Evolutionary conservation across 2,113 vertebrate genomes (phyloP).

Genomic region (Panurus biarmicus): DNA sequence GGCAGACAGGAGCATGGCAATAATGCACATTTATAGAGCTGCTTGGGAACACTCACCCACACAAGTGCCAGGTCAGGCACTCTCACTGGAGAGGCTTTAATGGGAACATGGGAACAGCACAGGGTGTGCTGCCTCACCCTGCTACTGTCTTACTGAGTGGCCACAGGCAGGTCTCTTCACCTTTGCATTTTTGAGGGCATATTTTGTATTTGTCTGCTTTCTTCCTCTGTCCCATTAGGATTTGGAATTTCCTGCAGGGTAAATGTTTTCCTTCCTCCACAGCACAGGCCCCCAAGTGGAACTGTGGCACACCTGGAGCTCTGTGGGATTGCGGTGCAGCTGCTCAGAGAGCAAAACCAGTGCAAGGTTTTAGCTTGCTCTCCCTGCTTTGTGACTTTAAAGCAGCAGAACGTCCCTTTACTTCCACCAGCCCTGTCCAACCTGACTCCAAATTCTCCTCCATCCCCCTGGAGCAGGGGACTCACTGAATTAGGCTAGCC

Average conservation of each 20-base stretch:
- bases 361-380: neutral
- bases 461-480: neutral
- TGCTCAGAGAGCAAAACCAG: neutral
- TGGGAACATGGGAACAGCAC: neutral
- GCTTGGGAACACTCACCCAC: neutral
- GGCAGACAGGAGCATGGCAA: neutral
- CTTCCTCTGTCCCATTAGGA: neutral
- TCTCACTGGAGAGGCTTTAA: neutral
- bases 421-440: neutral
- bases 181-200: rapidly evolving
- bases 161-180: neutral
- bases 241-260: neutral
- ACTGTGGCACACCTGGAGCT: neutral
- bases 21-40: neutral
- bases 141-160: neutral
- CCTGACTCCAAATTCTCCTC: neutral
- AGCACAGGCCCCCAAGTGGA: neutral
- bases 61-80: neutral
- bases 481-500: neutral
- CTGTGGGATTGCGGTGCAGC: neutral
- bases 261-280: neutral
- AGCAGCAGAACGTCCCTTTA: neutral
- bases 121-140: neutral
- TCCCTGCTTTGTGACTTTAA: neutral
- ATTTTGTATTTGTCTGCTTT: neutral